Base-by-base conservation (phyloP, 2,113 vertebrate species). In the Eolophus roseicapilla region DNA sequence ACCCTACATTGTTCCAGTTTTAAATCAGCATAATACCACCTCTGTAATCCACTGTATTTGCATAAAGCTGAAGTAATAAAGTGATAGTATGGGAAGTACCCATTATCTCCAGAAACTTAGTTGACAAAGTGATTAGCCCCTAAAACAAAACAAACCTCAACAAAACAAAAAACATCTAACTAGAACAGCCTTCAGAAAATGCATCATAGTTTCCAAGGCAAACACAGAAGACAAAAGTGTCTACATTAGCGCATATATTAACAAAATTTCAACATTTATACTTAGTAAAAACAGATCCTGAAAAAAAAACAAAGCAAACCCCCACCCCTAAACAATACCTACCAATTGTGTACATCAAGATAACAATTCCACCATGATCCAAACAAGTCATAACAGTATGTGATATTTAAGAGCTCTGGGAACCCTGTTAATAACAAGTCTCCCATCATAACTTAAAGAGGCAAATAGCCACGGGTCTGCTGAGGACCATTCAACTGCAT, bases 401-500 rank as follows among this genome's bases (percentile, higher is more conserved):
- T 98, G 98, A 96, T 99, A 99, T 85, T 99, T 99, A 76, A 99
- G 99, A 31, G 99, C 98, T 39, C 99, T 98, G 8, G 99, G 99
- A 39, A 99, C 99, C 88, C 99, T 97, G 98, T 99, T 99, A 98
- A 99, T 99, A 95, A 99, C 99, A 33, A 99, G 98, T 77, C 99
- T 98, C 57, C 99, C 99, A 19, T 99, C 99, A 27, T 99, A 99
- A 95, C 99, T 99, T 96, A 99, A 98, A 31, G 99, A 99, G 46
- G 99, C 99, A 43, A 99, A 99, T 7, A 99, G 98, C 99, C 99
- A 99, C 0, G 99, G 99, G 96, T 99, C 99, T 3, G 99, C 99
- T 0, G 99, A 99, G 11, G 99, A 99, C 99, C 99, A 99, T 97
- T 99, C 99, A 41, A 99, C 99, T 0, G 99, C 99, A 27, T 99